Evolutionary conservation across 2,888 invertebrate genomes (phyloP).

Genomic region (Seladonia tumulorum): DNA sequence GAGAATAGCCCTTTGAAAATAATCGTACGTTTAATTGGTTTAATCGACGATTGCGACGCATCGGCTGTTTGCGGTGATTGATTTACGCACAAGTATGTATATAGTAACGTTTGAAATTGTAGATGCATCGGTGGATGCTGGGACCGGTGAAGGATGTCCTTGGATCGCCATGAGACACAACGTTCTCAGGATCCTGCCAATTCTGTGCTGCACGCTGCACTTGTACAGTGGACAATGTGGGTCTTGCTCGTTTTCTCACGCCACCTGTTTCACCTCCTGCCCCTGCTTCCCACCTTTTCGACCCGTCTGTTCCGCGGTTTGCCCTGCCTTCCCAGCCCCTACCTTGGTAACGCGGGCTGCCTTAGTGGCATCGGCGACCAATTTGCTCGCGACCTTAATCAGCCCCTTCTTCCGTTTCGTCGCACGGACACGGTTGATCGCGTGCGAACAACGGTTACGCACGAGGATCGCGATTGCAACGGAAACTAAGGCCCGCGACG

Average conservation of each 20-base stretch:
- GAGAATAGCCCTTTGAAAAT: no score
- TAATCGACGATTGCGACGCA: no score
- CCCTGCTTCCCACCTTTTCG: background rate
- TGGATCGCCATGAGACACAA: conserved; percentile 79
- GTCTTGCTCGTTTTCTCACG: conserved; percentile 57
- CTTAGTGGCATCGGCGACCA: background rate
- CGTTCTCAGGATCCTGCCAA: conserved; percentile 75
- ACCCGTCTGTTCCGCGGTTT: conserved; percentile 5
- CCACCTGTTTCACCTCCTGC: conserved; percentile 11
- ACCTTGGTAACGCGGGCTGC: background rate
- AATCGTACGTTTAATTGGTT: no score
- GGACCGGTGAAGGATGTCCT: conserved; percentile 78
- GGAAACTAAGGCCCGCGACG: background rate
- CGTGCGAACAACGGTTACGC: conserved; percentile 51
- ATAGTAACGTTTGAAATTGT: conserved; percentile 39
- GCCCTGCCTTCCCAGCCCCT: background rate
- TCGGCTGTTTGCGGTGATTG: no score
- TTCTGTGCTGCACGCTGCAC: conserved; percentile 74
- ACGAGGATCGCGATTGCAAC: conserved; percentile 16
- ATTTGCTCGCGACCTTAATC: conserved; percentile 51
- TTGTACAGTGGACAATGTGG: conserved; percentile 75
- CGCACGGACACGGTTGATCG: conserved; percentile 61
- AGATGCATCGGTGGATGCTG: conserved; percentile 77
- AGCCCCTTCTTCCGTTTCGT: conserved; percentile 46
- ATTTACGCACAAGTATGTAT: no score